Base-by-base conservation (phyloP, 1,140 invertebrate species). In the Leucophenga varia region DNA sequence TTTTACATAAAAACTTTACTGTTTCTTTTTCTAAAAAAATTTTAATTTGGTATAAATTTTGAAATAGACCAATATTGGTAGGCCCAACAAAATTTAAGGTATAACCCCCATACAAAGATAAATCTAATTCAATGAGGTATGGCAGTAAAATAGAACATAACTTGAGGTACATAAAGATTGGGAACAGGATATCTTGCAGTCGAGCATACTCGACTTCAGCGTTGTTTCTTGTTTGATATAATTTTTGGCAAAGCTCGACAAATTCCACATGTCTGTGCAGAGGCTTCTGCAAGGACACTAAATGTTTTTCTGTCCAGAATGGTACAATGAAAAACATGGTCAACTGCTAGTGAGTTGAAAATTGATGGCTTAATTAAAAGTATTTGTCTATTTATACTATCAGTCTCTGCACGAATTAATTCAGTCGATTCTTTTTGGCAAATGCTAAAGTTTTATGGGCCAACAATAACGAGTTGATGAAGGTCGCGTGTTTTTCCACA, bases 401-500 rank as follows among this genome's bases (percentile, higher is more conserved):
- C 28, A 21, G 28, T 34, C 37, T 47, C 38, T 22, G 25, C 28
- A 30, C 18, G 21, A 20, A 47, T 34, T 14, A 39, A 47, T 20
- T 41, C 45, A 16, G 28, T 28, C n/a, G 46, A 28, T 34, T 48
- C 46, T 22, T 42, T 48, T 16, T 36, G 20, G 19, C 19, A 42
- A 42, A 48, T 41, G 6, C n/a, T n/a, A n/a, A n/a, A 48, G 14
- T 36, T 48, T 42, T 25, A 48, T 19, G 18, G 46, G 39, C 31
- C 46, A 2, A 36, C 39, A 48, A 42, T 42, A 48, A 10, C 39
- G 46, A 22, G 46, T 35, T 41, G 46, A 48, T 16, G 32, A 48
- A 51, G 38, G 43, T 45, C 38, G 7, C 4, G 20, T n/a, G 21
- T 45, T 51, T 19, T 51, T 51, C 38, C 43, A 41, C 25, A 51